A percentile compares a stretch with the other conserved stretches of the same genome.
Conservation (phyloP, 1,140 invertebrate species). For the Ostrea denselamellosa region DNA sequence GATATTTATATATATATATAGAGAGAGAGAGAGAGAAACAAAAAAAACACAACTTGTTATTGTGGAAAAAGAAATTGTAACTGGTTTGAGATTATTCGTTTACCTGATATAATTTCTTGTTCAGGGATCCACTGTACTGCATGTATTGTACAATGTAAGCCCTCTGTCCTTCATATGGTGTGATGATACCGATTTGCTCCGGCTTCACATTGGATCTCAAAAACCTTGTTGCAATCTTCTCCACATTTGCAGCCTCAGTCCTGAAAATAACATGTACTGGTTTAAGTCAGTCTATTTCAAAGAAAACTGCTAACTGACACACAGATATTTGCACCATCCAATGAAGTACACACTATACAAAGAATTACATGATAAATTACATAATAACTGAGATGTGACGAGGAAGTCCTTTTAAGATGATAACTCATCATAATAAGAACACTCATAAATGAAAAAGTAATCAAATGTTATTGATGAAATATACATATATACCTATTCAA, state of each 20-base stretch:
- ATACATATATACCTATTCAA: constrained; percentile 84
- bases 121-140: constrained; percentile 98
- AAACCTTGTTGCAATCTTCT: constrained; percentile 88
- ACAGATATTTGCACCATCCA: no score
- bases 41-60: background rate
- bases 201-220: constrained; percentile 96
- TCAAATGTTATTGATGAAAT: no score
- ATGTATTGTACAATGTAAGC: constrained; percentile 98
- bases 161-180: constrained; percentile 99
- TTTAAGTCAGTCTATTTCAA: background rate
- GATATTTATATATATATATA: no score
- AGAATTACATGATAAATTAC: background rate
- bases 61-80: background rate
- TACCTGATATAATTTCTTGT: constrained; percentile 95
- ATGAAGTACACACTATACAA: no score
- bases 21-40: no score
- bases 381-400: background rate
- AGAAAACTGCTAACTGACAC: no score
- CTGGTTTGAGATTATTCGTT: background rate
- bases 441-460: background rate
- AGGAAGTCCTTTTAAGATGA: background rate
- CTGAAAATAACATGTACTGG: constrained; percentile 76
- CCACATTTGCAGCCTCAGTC: constrained; percentile 98
- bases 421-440: background rate
- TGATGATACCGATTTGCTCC: constrained; percentile 99